Evolutionary conservation across 1,140 invertebrate genomes (phyloP), one percentile per base, ranked within the genome.

Genomic region (Macrobrachium rosenbergii): DNA sequence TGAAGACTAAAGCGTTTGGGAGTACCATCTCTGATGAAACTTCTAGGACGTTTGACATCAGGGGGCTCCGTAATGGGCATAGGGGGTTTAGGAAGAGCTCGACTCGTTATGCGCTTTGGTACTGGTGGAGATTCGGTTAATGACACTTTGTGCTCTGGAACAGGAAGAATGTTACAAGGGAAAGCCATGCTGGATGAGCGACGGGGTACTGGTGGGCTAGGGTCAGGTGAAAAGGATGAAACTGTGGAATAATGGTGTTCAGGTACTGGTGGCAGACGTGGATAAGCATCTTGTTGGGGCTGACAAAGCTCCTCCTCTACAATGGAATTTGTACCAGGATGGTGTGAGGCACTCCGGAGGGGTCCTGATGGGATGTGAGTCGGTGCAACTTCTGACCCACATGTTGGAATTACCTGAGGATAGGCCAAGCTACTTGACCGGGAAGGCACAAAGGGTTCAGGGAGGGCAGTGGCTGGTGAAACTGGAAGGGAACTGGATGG

Each of bases 341-440:
- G 67, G 16, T 75, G 82, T 21, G 81, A 83, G 64, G 69, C 64
- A 73, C 64, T 81, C 64, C 43, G 62, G 75, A 88, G 59, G 85
- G 78, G 79, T 45, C 72, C 85, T 79, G 72, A 73, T 7, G 79
- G 69, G 69, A 76, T 19, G 63, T 72, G 85, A 21, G 78, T 6
- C 23, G 45, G 76, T 76, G 85, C 78, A n/a, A 87, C 59, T 19
- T 87, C 85, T 69, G 63, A 67, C n/a, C 81, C 78, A 75, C 63
- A 72, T 52, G 59, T 79, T 63, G 85, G 78, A 62, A 64, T 73
- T 28, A 81, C 85, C 77, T 87, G 85, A 79, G 63, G 21, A 75
- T 77, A 59, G 85, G 85, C 85, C 85, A 87, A 82, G 75, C 85
- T 87, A 82, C 78, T 81, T 87, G 85, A 87, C 85, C 85, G 85